Conservation (phyloP, 1,140 invertebrate species). For the Matsumurasca onukii region DNA sequence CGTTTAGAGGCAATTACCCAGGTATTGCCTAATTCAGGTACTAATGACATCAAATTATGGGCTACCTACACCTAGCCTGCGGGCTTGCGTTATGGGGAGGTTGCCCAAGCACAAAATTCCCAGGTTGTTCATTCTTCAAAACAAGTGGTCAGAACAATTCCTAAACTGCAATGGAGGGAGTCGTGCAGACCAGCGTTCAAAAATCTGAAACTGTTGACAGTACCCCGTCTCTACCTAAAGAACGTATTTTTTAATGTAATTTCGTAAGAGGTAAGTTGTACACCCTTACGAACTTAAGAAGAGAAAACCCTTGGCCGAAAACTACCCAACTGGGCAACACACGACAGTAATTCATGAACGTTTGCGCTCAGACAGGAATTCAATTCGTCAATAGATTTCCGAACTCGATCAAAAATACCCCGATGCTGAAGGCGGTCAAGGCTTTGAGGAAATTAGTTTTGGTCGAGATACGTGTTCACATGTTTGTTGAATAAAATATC, state of each 20-base stretch:
- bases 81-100: no score
- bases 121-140: no score
- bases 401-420: not conserved
- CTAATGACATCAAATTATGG: no score
- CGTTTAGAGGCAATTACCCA: no score
- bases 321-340: not conserved
- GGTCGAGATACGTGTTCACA: no score
- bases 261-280: not conserved
- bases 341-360: not conserved
- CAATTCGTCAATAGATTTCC: not conserved
- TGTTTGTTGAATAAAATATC: no score
- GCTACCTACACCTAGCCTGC: no score
- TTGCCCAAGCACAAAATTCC: no score
- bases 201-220: not conserved
- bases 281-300: not conserved
- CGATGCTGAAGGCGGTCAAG: not conserved
- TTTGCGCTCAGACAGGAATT: not conserved
- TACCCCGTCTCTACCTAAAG: not conserved
- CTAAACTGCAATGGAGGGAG: not conserved
- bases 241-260: not conserved
- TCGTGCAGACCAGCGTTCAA: not conserved
- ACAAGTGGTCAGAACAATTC: not conserved
- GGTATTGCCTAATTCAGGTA: no score
- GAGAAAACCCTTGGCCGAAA: no score
- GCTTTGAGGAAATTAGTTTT: not conserved